Percentiles rank a stretch among this genome's conserved stretches.
phyloP scores from a whole-genome alignment of 64 coral and sea anemone species.

The Orbicella faveolata region DNA sequence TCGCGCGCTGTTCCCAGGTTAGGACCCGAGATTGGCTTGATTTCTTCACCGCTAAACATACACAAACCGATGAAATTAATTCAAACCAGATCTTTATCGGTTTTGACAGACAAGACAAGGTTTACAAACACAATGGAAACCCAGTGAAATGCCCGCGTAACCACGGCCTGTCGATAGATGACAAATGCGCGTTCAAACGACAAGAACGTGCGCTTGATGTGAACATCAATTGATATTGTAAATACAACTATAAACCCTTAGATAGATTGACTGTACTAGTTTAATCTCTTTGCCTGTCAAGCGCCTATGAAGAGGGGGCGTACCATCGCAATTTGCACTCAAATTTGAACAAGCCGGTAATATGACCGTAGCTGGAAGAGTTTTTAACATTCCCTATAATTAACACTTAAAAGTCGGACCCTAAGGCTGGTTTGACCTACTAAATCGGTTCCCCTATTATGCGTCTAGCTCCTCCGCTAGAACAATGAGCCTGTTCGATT shows the following conservation, averaged over 20 bases:
- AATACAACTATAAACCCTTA: conserved; percentile 1
- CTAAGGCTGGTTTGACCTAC: conserved; percentile 61
- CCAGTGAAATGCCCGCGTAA: background rate
- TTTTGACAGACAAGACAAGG: conserved; percentile 17
- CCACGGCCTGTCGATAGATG: background rate
- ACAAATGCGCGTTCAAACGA: background rate
- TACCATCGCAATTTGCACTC: conserved; percentile 78
- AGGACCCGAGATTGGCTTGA: background rate
- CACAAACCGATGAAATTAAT: conserved; percentile 27
- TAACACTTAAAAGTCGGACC: conserved; percentile 45
- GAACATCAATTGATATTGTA: background rate
- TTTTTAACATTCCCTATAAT: conserved; percentile 74
- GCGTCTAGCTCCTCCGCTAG: conserved; percentile 19
- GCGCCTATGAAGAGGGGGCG: conserved; percentile 73
- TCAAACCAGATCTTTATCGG: conserved; percentile 46
- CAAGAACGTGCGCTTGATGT: background rate
- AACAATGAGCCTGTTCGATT: conserved; percentile 60
- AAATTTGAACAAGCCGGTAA: conserved; percentile 73
- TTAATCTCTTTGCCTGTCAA: conserved; percentile 61
- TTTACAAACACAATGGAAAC: conserved; percentile 20
- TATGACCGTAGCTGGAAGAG: conserved; percentile 43
- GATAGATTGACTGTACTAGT: conserved; percentile 7
- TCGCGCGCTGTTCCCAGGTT: background rate
- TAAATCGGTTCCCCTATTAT: conserved; percentile 60
- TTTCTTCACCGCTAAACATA: conserved; percentile 3